phyloP scores from a whole-genome alignment of 1,140 invertebrate species.

The Caenorhabditis brenneri region DNA sequence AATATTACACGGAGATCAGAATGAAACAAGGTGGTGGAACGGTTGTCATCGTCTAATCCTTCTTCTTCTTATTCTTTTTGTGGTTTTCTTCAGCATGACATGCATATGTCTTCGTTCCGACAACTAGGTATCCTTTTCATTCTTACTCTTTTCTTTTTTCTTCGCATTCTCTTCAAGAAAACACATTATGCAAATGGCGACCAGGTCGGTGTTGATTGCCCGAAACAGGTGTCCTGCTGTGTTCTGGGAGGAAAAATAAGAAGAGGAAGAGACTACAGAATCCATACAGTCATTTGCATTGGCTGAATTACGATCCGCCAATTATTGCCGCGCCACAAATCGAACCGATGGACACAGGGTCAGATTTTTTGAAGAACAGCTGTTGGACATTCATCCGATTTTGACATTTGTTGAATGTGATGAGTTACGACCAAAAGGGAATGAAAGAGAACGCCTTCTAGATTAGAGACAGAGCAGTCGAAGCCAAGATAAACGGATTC shows the following conservation, averaged over 20 bases:
- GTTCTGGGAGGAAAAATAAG: background rate
- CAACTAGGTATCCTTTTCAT: constrained; percentile 23
- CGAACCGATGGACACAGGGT: background rate
- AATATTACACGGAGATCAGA: constrained; percentile 34
- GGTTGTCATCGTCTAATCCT: constrained; percentile 27
- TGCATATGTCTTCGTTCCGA: constrained; percentile 30
- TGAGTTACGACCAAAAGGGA: too few species aligned
- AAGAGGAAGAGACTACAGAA: background rate
- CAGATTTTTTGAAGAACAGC: constrained; percentile 16
- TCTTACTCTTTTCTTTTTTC: constrained; percentile 18
- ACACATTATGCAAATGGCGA: constrained; percentile 42
- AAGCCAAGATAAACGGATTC: too few species aligned
- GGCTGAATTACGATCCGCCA: constrained; percentile 23
- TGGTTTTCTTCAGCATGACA: background rate
- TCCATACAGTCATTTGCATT: constrained; percentile 33
- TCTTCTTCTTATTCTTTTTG: constrained; percentile 30
- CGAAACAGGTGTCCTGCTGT: constrained; percentile 41
- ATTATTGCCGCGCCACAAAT: background rate
- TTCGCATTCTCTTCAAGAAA: constrained; percentile 6
- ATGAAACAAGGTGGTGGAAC: constrained; percentile 32
- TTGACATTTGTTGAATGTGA: background rate
- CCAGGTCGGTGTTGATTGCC: constrained; percentile 40
- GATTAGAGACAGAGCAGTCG: too few species aligned
- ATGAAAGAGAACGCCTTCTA: too few species aligned
- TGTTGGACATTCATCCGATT: background rate